Evolutionary conservation across 2,888 invertebrate species (phyloP), one percentile per base, ranked within the genome.

Genomic region (Heliothis peltigera): DNA sequence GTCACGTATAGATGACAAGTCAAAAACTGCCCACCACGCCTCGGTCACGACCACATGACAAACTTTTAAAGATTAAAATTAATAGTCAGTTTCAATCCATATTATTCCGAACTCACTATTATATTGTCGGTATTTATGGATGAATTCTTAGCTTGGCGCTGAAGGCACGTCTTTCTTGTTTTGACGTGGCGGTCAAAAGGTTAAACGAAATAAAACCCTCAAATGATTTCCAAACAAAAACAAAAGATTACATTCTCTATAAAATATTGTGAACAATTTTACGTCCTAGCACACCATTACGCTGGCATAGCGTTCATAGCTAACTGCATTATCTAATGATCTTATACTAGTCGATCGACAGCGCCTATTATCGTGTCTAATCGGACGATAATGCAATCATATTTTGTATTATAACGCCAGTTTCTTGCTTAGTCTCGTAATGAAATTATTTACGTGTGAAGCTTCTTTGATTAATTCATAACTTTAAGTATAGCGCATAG

Each of bases 281-380:
- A 60, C 15, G 22, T 48, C 32, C n/a, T 10, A 12, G 19, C 19
- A 21, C 10, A 39, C 42, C 51, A 58, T 67, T 53, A 32, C 1
- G n/a, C 53, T 53, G 53, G 21, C 48, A 17, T 32, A 59, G 21
- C 53, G 35, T 62, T 47, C 15, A 58, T 32, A 52, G 46, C 48
- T 67, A 79, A 70, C 52, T 67, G 47, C 55, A 70, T 77, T 73
- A 75, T 68, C 62, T 52, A 57, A 59, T 57, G 48, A 78, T 74
- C 55, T 62, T 52, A 52, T 21, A 35, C 46, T 55, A 63, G 58
- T 49, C 35, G 39, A 52, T 69, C 64, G 64, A 62, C 43, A 49
- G 28, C 8, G 47, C 25, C 12, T 61, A 75, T 80, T 80, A 71
- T 63, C 54, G 52, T 12, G 48, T 54, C 12, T 76, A 71, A 76